phyloP scores from a whole-genome alignment of 2,113 vertebrate species.

The Tricholaema leucomelas region DNA sequence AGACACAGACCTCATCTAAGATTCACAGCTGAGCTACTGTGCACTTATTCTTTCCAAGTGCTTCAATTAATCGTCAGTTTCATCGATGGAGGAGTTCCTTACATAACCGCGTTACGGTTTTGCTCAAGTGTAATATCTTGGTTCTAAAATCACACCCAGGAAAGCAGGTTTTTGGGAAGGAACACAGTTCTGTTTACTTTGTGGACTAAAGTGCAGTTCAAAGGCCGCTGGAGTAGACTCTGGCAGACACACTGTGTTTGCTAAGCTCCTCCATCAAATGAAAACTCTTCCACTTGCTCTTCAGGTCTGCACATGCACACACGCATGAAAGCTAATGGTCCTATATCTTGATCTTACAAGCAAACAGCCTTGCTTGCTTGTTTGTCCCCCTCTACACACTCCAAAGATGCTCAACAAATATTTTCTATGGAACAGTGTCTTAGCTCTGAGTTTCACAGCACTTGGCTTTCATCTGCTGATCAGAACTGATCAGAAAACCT shows the following conservation, averaged over 20 bases:
- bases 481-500: not conserved
- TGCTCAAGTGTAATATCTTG: not conserved
- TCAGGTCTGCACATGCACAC: not conserved
- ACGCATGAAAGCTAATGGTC: not conserved
- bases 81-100: not conserved
- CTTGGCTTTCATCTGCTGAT: not conserved
- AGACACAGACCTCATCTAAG: not conserved
- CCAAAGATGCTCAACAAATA: not conserved
- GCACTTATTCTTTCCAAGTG: not conserved
- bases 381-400: too few relatives aligned
- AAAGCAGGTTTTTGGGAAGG: not conserved
- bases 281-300: not conserved
- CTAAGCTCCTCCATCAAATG: not conserved
- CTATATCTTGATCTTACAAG: not conserved
- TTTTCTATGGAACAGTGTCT: not conserved
- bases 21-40: not conserved
- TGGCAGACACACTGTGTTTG: not conserved
- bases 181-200: not conserved
- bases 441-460: not conserved
- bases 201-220: not conserved
- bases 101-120: fast-evolving
- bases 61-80: not conserved
- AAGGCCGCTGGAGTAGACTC: not conserved
- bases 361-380: not conserved
- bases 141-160: not conserved